Evolutionary conservation across 2,888 invertebrate genomes (phyloP).

Genomic region (Agrotis segetum): DNA sequence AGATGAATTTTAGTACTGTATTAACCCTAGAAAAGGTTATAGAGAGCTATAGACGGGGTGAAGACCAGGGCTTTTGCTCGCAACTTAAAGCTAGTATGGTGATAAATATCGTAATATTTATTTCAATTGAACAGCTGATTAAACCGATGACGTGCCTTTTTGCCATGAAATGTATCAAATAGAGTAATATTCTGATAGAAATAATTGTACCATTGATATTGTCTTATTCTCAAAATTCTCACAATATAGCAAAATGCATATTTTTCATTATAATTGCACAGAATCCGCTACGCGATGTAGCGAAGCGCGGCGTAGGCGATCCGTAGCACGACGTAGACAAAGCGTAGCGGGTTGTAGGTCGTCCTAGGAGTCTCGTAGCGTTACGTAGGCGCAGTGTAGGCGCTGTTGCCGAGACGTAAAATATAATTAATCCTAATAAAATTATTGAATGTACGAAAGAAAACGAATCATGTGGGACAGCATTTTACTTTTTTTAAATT

Average conservation of each 20-base stretch:
- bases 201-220: slow-evolving; percentile 45
- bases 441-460: background rate
- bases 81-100: background rate
- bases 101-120: slow-evolving; percentile 45
- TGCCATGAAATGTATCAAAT: slow-evolving; percentile 41
- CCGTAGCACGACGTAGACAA: background rate
- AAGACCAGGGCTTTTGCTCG: too few species aligned
- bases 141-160: slow-evolving; percentile 31
- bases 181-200: slow-evolving; percentile 17
- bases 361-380: background rate
- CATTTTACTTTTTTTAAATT: background rate
- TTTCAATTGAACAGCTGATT: slow-evolving; percentile 18
- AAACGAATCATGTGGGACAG: background rate
- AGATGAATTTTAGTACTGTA: too few species aligned
- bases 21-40: too few species aligned
- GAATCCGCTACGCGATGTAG: background rate
- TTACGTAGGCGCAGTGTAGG: background rate
- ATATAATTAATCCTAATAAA: background rate
- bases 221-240: slow-evolving; percentile 3
- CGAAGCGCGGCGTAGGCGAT: background rate
- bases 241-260: background rate
- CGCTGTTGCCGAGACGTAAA: background rate
- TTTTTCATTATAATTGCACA: slow-evolving; percentile 1
- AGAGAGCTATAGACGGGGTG: too few species aligned
- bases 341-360: background rate